A percentile compares a stretch with the other conserved stretches of the same genome.
phyloP scores from a whole-genome alignment of 1,140 invertebrate species.

The Wasmannia auropunctata region DNA sequence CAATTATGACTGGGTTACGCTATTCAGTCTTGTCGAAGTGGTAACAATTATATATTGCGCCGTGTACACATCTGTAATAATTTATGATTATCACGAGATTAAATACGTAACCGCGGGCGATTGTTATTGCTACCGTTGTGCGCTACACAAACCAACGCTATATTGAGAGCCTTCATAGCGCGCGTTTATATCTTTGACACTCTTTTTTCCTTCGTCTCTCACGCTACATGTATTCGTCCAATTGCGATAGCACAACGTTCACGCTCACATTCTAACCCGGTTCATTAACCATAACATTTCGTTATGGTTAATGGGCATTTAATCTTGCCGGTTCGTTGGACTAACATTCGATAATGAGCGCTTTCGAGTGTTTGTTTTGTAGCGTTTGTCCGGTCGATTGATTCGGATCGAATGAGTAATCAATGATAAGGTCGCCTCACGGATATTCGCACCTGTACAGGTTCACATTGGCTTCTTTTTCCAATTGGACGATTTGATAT shows the following conservation, averaged over 20 bases:
- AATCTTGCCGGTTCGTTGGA: conserved; percentile 56
- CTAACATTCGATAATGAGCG: conserved; percentile 61
- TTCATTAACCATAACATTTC: not conserved
- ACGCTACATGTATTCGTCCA: not conserved
- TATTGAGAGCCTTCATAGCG: conserved; percentile 19
- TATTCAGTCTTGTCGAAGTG: conserved; percentile 58
- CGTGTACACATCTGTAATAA: conserved; percentile 54
- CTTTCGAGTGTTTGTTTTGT: conserved; percentile 57
- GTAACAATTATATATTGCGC: conserved; percentile 64
- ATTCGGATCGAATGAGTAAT: conserved; percentile 67
- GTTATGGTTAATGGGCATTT: conserved; percentile 26
- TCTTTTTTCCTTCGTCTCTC: conserved; percentile 13
- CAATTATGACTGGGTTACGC: conserved; percentile 58
- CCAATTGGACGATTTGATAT: conserved; percentile 58
- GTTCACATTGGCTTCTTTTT: conserved; percentile 74
- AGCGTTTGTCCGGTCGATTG: conserved; percentile 58
- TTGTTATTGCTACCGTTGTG: conserved; percentile 56
- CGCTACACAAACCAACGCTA: not conserved
- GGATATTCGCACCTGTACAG: conserved; percentile 67
- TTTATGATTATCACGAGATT: conserved; percentile 62
- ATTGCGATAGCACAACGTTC: not conserved
- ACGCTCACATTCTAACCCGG: not conserved
- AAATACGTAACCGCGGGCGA: conserved; percentile 53
- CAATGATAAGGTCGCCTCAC: conserved; percentile 65
- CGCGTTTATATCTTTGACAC: not conserved